Percentiles rank a stretch among this genome's conserved stretches.
phyloP scores from a whole-genome alignment of 2,888 invertebrate genomes.

The Lasioglossum malachurum region DNA sequence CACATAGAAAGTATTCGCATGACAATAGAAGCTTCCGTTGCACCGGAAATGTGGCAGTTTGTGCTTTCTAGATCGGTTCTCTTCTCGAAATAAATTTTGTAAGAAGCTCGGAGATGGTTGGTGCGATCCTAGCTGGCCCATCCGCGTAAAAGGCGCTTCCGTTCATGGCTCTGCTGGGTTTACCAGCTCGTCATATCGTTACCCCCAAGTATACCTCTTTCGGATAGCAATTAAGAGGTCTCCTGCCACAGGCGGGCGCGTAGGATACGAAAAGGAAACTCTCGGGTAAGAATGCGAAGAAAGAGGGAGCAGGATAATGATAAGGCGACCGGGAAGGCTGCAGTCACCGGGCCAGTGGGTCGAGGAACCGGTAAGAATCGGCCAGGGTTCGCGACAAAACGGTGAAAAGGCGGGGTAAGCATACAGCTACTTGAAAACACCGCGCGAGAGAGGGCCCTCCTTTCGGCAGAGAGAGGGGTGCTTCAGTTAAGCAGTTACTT shows the following conservation, averaged over 20 bases:
- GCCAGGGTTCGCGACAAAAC: conserved; percentile 9
- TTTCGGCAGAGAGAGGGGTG: conserved; percentile 1
- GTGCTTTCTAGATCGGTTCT: neutral
- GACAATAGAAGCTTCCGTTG: neutral
- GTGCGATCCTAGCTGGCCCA: neutral
- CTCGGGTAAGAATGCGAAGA: neutral
- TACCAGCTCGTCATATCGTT: neutral
- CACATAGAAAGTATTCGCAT: too few species aligned
- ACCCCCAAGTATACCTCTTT: neutral
- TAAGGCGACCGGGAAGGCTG: neutral
- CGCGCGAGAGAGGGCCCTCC: conserved; percentile 8
- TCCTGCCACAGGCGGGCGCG: neutral
- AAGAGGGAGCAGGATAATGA: neutral
- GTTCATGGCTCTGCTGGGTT: neutral
- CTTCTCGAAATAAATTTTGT: neutral
- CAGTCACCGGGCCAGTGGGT: neutral
- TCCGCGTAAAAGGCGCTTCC: neutral
- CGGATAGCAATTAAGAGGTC: conserved; percentile 7
- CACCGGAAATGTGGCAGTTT: neutral
- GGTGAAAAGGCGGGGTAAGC: conserved; percentile 25
- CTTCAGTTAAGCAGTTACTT: conserved; percentile 49
- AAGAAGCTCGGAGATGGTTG: neutral
- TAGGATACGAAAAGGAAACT: neutral
- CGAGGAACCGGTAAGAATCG: conserved; percentile 20
- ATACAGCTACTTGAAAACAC: conserved; percentile 29